These are phyloP conservation scores for Nesidiocoris tenuis DNA, from an alignment of 2,888 invertebrate species.

Conservation along the genomic window DNA sequence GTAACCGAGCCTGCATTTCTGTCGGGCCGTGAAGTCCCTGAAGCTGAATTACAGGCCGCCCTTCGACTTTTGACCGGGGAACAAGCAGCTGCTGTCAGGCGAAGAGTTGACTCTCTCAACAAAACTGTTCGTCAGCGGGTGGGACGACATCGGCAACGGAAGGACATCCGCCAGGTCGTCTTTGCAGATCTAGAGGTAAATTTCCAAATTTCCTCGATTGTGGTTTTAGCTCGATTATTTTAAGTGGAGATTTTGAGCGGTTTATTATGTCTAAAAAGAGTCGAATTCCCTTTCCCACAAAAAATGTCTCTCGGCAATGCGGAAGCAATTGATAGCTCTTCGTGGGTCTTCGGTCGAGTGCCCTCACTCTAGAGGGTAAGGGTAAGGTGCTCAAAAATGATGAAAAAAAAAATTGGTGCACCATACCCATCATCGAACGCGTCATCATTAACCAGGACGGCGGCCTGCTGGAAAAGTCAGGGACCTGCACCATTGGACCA, in stretches of 20 bases:
- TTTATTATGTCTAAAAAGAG: no score
- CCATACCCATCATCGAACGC: no score
- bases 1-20: slow-evolving; percentile 67
- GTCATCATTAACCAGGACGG: no score
- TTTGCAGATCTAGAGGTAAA: slow-evolving; percentile 78
- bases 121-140: slow-evolving; percentile 68
- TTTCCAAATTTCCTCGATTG: slow-evolving; percentile 10
- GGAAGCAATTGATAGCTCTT: no score
- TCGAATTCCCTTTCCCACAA: no score
- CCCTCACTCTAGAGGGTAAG: no score
- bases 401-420: no score
- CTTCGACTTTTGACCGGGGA: slow-evolving; percentile 61
- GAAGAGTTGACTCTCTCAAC: slow-evolving; percentile 73
- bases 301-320: neutral
- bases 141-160: slow-evolving; percentile 58
- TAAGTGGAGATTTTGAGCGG: no score
- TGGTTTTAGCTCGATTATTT: neutral
- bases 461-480: no score
- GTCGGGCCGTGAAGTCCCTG: slow-evolving; percentile 66
- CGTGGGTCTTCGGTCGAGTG: no score
- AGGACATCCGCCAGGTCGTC: slow-evolving; percentile 79
- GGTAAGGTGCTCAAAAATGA: no score
- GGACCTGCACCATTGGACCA: no score
- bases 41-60: slow-evolving; percentile 65
- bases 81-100: slow-evolving; percentile 75